Evolutionary conservation across 2,888 invertebrate genomes (phyloP).

Genomic region (Isotomurus palustris): DNA sequence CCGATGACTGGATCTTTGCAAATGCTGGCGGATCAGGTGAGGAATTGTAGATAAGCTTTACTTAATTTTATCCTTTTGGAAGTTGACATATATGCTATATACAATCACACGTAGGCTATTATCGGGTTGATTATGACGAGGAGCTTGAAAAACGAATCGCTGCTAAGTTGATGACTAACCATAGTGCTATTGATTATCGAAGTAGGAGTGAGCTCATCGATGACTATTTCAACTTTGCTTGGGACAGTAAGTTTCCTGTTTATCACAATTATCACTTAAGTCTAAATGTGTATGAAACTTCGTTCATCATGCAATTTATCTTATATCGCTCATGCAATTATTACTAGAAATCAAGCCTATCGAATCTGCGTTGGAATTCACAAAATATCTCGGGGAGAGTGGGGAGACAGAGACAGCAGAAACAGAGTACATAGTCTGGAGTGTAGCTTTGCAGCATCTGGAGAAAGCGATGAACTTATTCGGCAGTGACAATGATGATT

Average conservation of each 20-base stretch:
- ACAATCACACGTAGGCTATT: conserved; percentile 24
- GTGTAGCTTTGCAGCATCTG: conserved; percentile 13
- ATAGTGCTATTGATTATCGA: conserved; percentile 9
- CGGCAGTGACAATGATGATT: conserved; percentile 1
- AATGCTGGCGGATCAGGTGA: conserved; percentile 24
- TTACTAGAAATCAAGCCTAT: conserved; percentile 13
- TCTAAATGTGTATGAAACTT: not conserved
- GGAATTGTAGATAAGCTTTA: not conserved
- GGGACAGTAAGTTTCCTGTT: conserved; percentile 4
- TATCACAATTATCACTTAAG: not conserved
- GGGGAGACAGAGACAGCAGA: conserved; percentile 18
- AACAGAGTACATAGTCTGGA: conserved; percentile 27
- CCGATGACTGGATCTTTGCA: conserved; percentile 18
- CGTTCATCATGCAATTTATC: not conserved
- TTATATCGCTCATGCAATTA: not conserved
- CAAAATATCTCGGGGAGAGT: conserved; percentile 13
- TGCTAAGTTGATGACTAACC: conserved; percentile 17
- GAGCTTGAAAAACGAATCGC: conserved; percentile 13
- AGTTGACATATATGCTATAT: not conserved
- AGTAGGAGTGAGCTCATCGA: conserved; percentile 20
- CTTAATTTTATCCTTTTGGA: not conserved
- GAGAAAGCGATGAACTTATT: conserved; percentile 13
- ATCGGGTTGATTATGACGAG: conserved; percentile 22
- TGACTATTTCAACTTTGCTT: conserved; percentile 23
- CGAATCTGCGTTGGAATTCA: conserved; percentile 13